phyloP scores from a whole-genome alignment of 2,797 vertebrate species.

The Helarctos malayanus region DNA sequence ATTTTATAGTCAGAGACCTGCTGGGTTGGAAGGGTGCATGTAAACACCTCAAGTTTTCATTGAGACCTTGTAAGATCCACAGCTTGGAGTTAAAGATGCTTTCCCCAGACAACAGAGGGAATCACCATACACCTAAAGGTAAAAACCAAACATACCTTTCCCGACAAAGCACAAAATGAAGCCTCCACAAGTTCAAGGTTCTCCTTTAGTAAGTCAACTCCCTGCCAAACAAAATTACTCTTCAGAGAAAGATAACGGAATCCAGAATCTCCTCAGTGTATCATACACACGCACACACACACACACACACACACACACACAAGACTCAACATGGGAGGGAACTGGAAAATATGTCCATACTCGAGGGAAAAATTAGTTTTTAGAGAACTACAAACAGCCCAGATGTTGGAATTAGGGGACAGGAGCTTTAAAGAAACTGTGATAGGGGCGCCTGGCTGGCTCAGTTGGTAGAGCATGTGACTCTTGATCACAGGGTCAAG shows the following conservation, averaged over 20 bases:
- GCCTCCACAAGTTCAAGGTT: not conserved
- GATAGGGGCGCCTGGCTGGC: not conserved
- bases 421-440: not conserved
- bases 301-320: not conserved
- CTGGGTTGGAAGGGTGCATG: not conserved
- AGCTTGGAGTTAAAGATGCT: constrained; percentile 17
- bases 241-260: not conserved
- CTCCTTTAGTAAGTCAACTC: not conserved
- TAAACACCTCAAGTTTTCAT: not conserved
- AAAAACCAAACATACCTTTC: not conserved
- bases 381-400: not conserved
- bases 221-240: not conserved
- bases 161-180: not conserved
- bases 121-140: not conserved
- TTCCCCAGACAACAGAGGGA: not conserved
- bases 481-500: not conserved
- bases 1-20: not conserved
- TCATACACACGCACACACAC: not conserved
- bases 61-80: not conserved
- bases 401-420: not conserved
- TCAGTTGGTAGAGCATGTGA: not conserved
- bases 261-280: not conserved
- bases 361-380: not conserved
- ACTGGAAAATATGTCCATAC: not conserved
- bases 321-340: not conserved